Evolutionary conservation across 2,113 vertebrate species (phyloP).

Genomic region (Hippopotamus amphibius): DNA sequence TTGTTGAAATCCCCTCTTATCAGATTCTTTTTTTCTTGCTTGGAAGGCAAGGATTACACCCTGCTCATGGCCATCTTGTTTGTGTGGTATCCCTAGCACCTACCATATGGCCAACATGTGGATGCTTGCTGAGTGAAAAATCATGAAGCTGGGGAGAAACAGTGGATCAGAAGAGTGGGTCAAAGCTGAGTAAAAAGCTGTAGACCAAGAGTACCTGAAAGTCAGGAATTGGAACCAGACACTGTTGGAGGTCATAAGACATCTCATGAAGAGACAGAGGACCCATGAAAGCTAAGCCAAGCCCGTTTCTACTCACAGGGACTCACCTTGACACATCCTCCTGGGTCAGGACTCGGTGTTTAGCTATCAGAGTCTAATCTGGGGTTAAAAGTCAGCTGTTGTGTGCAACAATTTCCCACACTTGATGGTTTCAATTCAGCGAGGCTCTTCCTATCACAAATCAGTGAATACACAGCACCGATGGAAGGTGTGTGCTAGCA

Average conservation of each 20-base stretch:
- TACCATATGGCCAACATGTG: background rate
- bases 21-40: background rate
- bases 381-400: background rate
- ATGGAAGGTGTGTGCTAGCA: background rate
- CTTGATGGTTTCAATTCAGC: background rate
- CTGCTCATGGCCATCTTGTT: background rate
- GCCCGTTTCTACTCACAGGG: background rate
- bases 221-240: background rate
- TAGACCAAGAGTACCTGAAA: background rate
- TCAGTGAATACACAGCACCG: background rate
- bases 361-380: background rate
- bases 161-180: background rate
- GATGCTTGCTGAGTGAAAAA: background rate
- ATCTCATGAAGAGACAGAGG: background rate
- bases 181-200: background rate
- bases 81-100: background rate
- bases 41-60: background rate
- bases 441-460: background rate
- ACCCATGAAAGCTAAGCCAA: background rate
- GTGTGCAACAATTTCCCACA: rapidly evolving
- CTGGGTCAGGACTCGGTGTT: background rate
- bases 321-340: background rate
- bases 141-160: constrained; percentile 20
- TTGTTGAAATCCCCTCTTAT: background rate
- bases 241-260: background rate